Evolutionary conservation across 2,888 invertebrate species (phyloP).

Genomic region (Gerosis bhagava): DNA sequence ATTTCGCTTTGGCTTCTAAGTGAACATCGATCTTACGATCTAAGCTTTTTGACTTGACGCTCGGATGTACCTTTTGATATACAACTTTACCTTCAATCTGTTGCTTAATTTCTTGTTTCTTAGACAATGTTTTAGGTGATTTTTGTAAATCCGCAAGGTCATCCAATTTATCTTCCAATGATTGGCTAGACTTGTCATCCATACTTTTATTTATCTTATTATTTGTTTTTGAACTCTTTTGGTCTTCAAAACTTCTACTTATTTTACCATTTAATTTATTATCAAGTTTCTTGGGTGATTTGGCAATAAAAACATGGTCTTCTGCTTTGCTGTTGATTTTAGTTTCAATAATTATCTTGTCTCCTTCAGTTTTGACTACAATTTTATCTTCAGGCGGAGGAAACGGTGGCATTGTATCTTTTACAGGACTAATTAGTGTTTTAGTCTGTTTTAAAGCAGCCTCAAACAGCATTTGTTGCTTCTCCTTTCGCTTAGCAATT

Average conservation of each 20-base stretch:
- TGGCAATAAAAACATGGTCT: constrained; percentile 89
- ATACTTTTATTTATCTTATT: constrained; percentile 84
- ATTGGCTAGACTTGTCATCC: constrained; percentile 83
- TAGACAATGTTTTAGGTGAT: constrained; percentile 82
- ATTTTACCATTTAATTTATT: constrained; percentile 80
- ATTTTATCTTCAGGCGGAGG: constrained; percentile 89
- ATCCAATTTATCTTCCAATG: constrained; percentile 83
- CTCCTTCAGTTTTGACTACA: constrained; percentile 87
- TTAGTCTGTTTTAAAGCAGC: constrained; percentile 89
- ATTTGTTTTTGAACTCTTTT: constrained; percentile 76
- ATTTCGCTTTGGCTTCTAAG: constrained; percentile 81
- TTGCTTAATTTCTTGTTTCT: constrained; percentile 83
- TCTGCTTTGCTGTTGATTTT: constrained; percentile 89
- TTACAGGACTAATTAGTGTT: constrained; percentile 88
- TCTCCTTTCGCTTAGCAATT: constrained; percentile 87
- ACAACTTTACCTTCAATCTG: constrained; percentile 85
- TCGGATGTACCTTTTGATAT: constrained; percentile 78
- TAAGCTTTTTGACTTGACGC: constrained; percentile 85
- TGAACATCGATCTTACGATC: constrained; percentile 84
- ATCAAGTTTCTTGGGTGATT: constrained; percentile 88
- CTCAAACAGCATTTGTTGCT: constrained; percentile 89
- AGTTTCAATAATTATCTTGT: constrained; percentile 86
- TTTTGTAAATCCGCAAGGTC: constrained; percentile 80
- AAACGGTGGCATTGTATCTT: constrained; percentile 87
- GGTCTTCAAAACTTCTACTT: constrained; percentile 84